phyloP scores from a whole-genome alignment of 2,888 invertebrate genomes.

The Biston stratarius region DNA sequence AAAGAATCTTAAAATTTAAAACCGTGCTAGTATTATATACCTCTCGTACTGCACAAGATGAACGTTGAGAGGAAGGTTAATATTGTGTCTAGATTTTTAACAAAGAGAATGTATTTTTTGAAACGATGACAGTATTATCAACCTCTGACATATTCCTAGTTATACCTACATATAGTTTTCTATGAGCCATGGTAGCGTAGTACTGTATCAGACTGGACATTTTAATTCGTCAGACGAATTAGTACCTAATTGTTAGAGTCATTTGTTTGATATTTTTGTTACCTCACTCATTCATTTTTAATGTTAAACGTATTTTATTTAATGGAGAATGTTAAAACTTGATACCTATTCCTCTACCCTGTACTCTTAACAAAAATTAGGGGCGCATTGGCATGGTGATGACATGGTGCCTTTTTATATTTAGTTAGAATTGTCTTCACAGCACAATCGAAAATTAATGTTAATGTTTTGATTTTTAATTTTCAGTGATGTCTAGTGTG shows the following conservation, averaged over 20 bases:
- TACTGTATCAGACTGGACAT: slow-evolving; percentile 16
- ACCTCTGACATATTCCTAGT: not conserved
- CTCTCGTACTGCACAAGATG: not conserved
- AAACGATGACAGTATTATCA: slow-evolving; percentile 13
- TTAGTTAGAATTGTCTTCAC: slow-evolving; percentile 1
- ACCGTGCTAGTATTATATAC: slow-evolving; percentile 6
- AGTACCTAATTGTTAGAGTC: slow-evolving; percentile 1
- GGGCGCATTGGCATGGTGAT: not conserved
- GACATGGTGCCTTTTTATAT: slow-evolving; percentile 4
- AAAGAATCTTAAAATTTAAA: slow-evolving; percentile 7
- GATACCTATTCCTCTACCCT: not conserved
- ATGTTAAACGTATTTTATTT: slow-evolving; percentile 25
- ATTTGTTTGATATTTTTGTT: slow-evolving; percentile 9
- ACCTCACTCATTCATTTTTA: slow-evolving; percentile 15
- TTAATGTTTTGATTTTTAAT: slow-evolving; percentile 67
- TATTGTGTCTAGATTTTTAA: not conserved
- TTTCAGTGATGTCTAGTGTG: slow-evolving; percentile 77
- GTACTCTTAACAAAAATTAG: not conserved
- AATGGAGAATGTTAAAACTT: not conserved
- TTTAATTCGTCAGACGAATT: slow-evolving; percentile 16
- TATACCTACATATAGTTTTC: not conserved
- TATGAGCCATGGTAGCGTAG: slow-evolving; percentile 2
- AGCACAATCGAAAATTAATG: slow-evolving; percentile 38
- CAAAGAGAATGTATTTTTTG: slow-evolving; percentile 7
- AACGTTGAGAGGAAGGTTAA: not conserved